Evolutionary conservation across 1,140 invertebrate genomes (phyloP).

Genomic region (Neotoxoptera formosana): DNA sequence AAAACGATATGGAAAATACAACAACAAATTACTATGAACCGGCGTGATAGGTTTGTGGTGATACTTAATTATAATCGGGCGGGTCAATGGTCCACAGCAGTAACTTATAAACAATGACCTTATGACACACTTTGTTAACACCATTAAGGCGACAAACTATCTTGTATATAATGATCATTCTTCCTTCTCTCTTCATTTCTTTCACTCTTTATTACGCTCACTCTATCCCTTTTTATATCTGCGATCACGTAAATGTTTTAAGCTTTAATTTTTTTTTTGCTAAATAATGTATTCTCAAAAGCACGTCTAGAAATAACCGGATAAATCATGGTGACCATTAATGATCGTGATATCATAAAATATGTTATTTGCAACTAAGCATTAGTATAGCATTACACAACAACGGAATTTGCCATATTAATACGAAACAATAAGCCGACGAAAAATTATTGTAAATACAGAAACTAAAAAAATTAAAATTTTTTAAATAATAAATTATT

Average conservation of each 20-base stretch:
- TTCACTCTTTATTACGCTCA: not conserved
- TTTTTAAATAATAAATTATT: no score
- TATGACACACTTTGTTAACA: slow-evolving; percentile 49
- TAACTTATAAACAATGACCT: slow-evolving; percentile 42
- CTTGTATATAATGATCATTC: not conserved
- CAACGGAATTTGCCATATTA: not conserved
- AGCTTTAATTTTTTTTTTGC: not conserved
- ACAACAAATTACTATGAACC: not conserved
- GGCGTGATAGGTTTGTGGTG: not conserved
- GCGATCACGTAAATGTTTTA: not conserved
- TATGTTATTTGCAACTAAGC: no score
- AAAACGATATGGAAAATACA: slow-evolving; percentile 20
- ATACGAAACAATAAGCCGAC: no score
- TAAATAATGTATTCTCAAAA: not conserved
- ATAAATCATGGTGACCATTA: not conserved
- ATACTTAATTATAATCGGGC: not conserved
- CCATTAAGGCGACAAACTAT: not conserved
- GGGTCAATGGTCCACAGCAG: slow-evolving; percentile 28
- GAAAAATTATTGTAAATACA: no score
- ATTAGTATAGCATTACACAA: not conserved
- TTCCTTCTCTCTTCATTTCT: not conserved
- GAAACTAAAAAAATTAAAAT: no score
- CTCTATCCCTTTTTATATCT: not conserved
- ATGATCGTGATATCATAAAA: not conserved
- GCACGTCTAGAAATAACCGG: not conserved